These are phyloP conservation scores for Physeter macrocephalus DNA, from an alignment of 2,113 vertebrate genomes.

Conservation along the genomic window DNA sequence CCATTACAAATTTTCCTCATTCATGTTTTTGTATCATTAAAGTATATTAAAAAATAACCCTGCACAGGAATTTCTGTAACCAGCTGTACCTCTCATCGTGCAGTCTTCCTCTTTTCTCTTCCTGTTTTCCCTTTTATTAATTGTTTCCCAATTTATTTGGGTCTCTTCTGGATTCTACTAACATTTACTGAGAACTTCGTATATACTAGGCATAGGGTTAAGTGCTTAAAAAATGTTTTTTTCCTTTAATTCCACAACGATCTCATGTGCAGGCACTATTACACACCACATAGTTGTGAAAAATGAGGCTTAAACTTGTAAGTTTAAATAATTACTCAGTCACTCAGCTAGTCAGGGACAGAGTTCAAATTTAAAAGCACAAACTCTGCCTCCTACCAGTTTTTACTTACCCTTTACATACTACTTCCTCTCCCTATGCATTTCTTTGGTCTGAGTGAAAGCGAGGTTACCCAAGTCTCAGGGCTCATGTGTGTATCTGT, in stretches of 20 bases:
- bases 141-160: background rate
- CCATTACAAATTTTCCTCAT: background rate
- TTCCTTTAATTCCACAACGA: background rate
- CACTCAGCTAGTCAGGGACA: background rate
- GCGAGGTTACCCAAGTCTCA: fast-evolving
- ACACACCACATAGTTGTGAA: background rate
- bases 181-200: background rate
- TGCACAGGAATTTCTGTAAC: background rate
- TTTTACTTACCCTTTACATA: background rate
- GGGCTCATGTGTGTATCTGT: background rate
- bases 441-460: background rate
- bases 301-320: background rate
- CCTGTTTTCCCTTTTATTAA: background rate
- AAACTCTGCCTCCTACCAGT: background rate
- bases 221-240: background rate
- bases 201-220: background rate
- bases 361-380: background rate
- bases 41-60: background rate
- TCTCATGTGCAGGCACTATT: background rate
- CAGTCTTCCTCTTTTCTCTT: background rate
- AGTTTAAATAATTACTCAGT: background rate
- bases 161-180: background rate
- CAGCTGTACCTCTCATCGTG: background rate
- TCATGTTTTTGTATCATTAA: background rate
- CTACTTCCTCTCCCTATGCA: background rate